phyloP scores from a whole-genome alignment of 2,113 vertebrate genomes.

The Actenoides lindsayi region DNA sequence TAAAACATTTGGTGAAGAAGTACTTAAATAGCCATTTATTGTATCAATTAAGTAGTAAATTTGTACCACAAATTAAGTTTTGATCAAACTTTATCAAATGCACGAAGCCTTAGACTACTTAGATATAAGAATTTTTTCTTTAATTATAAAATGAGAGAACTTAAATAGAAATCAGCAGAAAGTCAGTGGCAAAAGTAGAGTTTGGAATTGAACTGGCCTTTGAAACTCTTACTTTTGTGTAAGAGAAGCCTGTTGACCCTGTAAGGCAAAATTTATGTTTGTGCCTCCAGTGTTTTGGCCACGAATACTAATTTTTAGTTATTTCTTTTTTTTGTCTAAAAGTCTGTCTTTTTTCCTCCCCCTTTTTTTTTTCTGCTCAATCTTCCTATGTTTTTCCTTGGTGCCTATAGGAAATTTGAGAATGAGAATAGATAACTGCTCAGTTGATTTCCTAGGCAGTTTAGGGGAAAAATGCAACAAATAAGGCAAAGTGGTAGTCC shows the following conservation, averaged over 20 bases:
- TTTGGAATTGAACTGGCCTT: not conserved
- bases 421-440: not conserved
- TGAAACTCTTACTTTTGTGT: not conserved
- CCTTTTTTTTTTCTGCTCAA: not conserved
- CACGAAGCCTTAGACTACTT: not conserved
- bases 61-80: not conserved
- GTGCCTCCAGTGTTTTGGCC: not conserved
- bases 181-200: not conserved
- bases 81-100: not conserved
- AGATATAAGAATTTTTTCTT: no score
- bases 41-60: not conserved
- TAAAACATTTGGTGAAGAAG: not conserved
- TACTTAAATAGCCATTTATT: not conserved
- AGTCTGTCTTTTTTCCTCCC: rapidly evolving
- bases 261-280: not conserved
- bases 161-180: not conserved
- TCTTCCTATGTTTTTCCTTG: not conserved
- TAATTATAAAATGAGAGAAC: not conserved
- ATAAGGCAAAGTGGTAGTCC: not conserved
- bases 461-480: not conserved
- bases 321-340: not conserved
- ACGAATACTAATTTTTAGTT: not conserved
- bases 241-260: not conserved
- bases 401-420: not conserved
- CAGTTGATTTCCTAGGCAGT: not conserved